phyloP scores from a whole-genome alignment of 2,113 vertebrate species.

The Barnardius zonarius region DNA sequence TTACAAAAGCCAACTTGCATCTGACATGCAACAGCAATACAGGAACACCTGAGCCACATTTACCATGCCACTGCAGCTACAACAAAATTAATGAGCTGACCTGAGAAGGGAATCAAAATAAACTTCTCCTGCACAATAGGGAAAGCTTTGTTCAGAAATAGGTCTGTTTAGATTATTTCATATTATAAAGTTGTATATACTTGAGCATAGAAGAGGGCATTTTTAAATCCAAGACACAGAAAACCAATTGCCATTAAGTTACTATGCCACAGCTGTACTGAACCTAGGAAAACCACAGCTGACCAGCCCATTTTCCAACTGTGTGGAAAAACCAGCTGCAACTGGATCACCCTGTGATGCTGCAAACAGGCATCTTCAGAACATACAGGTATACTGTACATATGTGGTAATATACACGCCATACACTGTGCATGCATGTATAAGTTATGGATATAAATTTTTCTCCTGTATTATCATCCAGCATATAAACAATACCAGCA shows the following conservation, averaged over 20 bases:
- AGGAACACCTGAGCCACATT: conserved; percentile 14
- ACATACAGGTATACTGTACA: neutral
- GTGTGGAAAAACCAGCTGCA: neutral
- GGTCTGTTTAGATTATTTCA: neutral
- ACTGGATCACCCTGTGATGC: neutral
- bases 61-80: neutral
- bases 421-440: neutral
- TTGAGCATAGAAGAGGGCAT: neutral
- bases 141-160: neutral
- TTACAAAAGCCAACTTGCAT: neutral
- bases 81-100: conserved; percentile 45
- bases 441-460: neutral
- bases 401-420: neutral
- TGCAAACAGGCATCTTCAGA: neutral
- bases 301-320: neutral
- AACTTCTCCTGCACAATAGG: neutral
- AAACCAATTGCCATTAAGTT: neutral
- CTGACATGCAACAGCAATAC: neutral
- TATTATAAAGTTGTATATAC: neutral
- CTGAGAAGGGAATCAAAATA: neutral
- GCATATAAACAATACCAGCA: neutral
- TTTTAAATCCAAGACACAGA: neutral
- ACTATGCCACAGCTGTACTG: neutral
- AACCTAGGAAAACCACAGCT: neutral
- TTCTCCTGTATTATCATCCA: neutral